Percentiles rank a stretch among this genome's conserved stretches.
phyloP scores from a whole-genome alignment of 2,888 invertebrate species.

The Perithous albicinctus region DNA sequence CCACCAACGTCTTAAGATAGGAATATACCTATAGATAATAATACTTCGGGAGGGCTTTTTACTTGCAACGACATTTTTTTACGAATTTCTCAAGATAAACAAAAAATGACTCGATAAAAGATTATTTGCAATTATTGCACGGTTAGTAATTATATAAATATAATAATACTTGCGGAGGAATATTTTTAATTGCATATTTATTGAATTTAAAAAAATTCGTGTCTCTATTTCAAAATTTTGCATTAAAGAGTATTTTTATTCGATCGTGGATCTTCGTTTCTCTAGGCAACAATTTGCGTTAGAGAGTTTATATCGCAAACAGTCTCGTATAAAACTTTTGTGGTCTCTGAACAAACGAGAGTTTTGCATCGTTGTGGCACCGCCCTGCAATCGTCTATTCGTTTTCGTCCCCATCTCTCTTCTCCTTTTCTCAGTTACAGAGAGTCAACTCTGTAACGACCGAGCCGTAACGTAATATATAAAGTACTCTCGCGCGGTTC shows the following conservation, averaged over 20 bases:
- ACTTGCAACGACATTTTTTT: too few relatives aligned
- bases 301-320: not conserved
- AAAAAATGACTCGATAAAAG: too few relatives aligned
- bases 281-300: not conserved
- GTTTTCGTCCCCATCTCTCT: not conserved
- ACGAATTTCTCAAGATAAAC: too few relatives aligned
- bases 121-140: too few relatives aligned
- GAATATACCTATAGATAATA: too few relatives aligned
- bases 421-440: slow-evolving; percentile 13
- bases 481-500: not conserved
- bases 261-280: not conserved
- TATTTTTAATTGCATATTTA: too few relatives aligned
- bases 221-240: not conserved
- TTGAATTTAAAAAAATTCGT: too few relatives aligned
- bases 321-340: not conserved
- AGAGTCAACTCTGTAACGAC: slow-evolving; percentile 41
- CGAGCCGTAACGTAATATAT: slow-evolving; percentile 37
- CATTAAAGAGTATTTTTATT: not conserved
- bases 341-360: not conserved
- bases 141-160: too few relatives aligned
- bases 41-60: too few relatives aligned
- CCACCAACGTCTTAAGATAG: too few relatives aligned
- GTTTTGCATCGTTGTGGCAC: not conserved
- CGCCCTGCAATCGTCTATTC: slow-evolving; percentile 6
- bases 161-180: too few relatives aligned